Percentiles rank a stretch among this genome's conserved stretches.
Conservation (phyloP, 2,888 invertebrate species). For the Lepidonotus clava region DNA sequence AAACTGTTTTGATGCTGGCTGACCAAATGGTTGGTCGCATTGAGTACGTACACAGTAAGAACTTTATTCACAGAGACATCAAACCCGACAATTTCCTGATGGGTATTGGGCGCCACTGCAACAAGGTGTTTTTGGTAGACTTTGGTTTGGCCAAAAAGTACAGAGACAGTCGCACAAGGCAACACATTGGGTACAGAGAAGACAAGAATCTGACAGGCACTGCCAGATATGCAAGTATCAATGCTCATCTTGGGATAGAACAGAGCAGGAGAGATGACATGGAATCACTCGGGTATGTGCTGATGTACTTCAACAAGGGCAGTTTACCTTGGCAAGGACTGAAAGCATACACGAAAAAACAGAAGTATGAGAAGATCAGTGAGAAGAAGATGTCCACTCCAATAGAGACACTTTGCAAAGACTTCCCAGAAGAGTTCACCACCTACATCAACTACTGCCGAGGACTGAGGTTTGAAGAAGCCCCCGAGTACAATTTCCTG, state of each 20-base stretch:
- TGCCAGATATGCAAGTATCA: slow-evolving; percentile 95
- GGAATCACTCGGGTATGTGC: slow-evolving; percentile 98
- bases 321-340: slow-evolving; percentile 97
- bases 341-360: slow-evolving; percentile 97
- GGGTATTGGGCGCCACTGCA: slow-evolving; percentile 76
- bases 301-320: slow-evolving; percentile 97
- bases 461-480: slow-evolving; percentile 97
- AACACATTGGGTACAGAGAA: slow-evolving; percentile 94
- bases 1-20: slow-evolving; percentile 98
- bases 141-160: slow-evolving; percentile 99
- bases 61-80: slow-evolving; percentile 98
- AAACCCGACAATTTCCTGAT: slow-evolving; percentile 85
- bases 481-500: slow-evolving; percentile 99
- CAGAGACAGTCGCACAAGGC: slow-evolving; percentile 92
- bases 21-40: slow-evolving; percentile 91
- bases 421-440: slow-evolving; percentile 98
- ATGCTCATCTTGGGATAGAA: slow-evolving; percentile 98
- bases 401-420: slow-evolving; percentile 98
- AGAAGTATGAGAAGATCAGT: slow-evolving; percentile 98
- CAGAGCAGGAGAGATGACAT: slow-evolving; percentile 98
- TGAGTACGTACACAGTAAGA: slow-evolving; percentile 94
- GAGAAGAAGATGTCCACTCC: slow-evolving; percentile 99
- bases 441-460: slow-evolving; percentile 99
- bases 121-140: slow-evolving; percentile 93
- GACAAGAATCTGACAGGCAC: slow-evolving; percentile 76